Conservation (phyloP, 2,888 invertebrate species). For the Rhaphigaster nebulosa region DNA sequence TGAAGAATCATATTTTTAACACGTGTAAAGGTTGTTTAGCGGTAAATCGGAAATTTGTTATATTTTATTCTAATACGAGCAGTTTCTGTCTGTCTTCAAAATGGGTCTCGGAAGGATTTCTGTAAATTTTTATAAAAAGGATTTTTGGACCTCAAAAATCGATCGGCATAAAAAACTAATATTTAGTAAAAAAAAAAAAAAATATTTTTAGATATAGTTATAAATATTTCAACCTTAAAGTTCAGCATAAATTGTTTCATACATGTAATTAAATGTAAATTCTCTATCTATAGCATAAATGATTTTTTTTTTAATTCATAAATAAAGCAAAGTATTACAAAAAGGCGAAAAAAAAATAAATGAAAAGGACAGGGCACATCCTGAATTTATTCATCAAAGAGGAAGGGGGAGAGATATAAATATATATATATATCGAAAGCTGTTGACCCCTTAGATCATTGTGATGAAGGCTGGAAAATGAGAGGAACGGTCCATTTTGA, state of each 20-base stretch:
- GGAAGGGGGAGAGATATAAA: not conserved
- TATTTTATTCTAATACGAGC: too few relatives aligned
- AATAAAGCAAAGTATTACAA: not conserved
- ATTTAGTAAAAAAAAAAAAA: too few relatives aligned
- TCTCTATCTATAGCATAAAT: not conserved
- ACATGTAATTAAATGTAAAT: not conserved
- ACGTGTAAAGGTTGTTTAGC: too few relatives aligned
- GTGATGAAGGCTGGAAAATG: conserved; percentile 44
- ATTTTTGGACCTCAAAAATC: too few relatives aligned
- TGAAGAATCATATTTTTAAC: too few relatives aligned
- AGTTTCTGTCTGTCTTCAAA: too few relatives aligned
- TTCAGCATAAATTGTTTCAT: not conserved
- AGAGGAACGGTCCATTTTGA: conserved; percentile 54
- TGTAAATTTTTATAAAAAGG: too few relatives aligned
- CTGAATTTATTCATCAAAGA: conserved; percentile 18
- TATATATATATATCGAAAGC: conserved; percentile 46
- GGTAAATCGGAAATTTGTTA: too few relatives aligned
- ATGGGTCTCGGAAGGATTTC: too few relatives aligned
- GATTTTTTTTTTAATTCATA: not conserved
- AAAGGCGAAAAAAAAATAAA: not conserved
- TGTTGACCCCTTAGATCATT: conserved; percentile 41
- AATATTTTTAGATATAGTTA: too few relatives aligned
- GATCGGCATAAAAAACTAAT: too few relatives aligned
- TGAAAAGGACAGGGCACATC: not conserved
- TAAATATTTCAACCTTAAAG: not conserved